phyloP scores from a whole-genome alignment of 2,797 vertebrate genomes.

The Pterois miles region DNA sequence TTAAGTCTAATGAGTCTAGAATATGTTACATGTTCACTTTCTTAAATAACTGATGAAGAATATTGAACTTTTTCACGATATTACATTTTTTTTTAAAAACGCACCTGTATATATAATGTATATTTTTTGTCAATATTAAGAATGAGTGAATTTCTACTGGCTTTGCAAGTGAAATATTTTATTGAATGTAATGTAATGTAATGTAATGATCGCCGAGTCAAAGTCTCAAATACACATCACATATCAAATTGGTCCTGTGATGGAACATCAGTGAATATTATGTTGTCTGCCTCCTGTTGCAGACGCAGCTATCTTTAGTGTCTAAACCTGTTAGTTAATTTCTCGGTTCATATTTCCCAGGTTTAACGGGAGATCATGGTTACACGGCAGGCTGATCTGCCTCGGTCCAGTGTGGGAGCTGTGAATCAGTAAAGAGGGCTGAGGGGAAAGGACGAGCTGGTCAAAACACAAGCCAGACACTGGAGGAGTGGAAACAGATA shows the following conservation, averaged over 20 bases:
- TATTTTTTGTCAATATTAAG: not conserved
- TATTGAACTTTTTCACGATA: too few species aligned
- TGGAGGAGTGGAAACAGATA: not conserved
- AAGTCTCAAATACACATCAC: constrained; percentile 41
- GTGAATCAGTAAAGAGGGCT: constrained; percentile 57
- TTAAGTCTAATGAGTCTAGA: too few species aligned
- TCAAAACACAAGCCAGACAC: not conserved
- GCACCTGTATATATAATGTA: too few species aligned
- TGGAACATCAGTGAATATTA: constrained; percentile 67
- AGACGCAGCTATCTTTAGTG: constrained; percentile 75
- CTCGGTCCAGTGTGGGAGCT: constrained; percentile 42
- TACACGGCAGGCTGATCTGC: constrained; percentile 59
- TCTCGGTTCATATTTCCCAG: constrained; percentile 66
- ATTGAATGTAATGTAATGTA: not conserved
- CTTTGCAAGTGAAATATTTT: not conserved
- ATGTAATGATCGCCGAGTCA: not conserved
- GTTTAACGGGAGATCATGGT: constrained; percentile 74
- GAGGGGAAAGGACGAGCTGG: constrained; percentile 34
- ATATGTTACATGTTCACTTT: too few species aligned
- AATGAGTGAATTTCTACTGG: not conserved
- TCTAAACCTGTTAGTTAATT: constrained; percentile 62
- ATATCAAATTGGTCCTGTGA: constrained; percentile 54
- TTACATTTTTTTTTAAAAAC: too few species aligned
- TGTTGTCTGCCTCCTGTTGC: constrained; percentile 56
- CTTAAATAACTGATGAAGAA: too few species aligned